A percentile compares a stretch with the other conserved stretches of the same genome.
Conservation (phyloP, 1,140 invertebrate species). For the Popillia japonica region DNA sequence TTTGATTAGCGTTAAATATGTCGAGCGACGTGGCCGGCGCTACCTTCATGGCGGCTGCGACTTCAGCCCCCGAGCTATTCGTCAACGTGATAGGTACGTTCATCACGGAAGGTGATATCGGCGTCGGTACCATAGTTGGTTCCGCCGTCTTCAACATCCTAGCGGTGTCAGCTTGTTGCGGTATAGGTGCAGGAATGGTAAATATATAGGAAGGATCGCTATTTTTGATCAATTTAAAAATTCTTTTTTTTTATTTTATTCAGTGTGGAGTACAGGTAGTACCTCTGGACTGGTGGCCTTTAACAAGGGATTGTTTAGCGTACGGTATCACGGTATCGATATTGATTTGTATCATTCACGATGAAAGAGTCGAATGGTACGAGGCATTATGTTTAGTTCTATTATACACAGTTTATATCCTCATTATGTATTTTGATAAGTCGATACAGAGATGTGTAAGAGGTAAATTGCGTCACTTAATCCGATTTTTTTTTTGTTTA, state of each 20-base stretch:
- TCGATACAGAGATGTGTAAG: conserved; percentile 80
- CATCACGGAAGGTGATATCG: conserved; percentile 88
- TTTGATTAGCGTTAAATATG: conserved; percentile 83
- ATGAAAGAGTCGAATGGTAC: conserved; percentile 87
- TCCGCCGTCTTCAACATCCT: conserved; percentile 96
- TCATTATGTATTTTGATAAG: conserved; percentile 88
- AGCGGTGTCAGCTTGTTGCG: conserved; percentile 89
- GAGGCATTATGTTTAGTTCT: conserved; percentile 83
- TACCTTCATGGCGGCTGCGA: conserved; percentile 95
- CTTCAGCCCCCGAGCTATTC: conserved; percentile 92
- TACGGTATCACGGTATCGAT: conserved; percentile 90
- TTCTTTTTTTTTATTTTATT: conserved; percentile 39
- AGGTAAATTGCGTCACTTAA: too few relatives aligned
- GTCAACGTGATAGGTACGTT: conserved; percentile 92
- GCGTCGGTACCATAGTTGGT: conserved; percentile 93
- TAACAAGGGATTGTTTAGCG: conserved; percentile 88
- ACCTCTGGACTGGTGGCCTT: conserved; percentile 91
- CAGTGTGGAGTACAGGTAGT: conserved; percentile 73
- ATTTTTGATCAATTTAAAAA: too few relatives aligned
- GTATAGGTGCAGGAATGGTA: conserved; percentile 86
- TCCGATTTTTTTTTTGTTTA: background rate
- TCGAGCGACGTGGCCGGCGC: conserved; percentile 87
- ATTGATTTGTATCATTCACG: conserved; percentile 63
- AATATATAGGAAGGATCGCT: too few relatives aligned
- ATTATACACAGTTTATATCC: conserved; percentile 83